Evolutionary conservation across 2,113 vertebrate genomes (phyloP).

Genomic region (Heliornis fulica): DNA sequence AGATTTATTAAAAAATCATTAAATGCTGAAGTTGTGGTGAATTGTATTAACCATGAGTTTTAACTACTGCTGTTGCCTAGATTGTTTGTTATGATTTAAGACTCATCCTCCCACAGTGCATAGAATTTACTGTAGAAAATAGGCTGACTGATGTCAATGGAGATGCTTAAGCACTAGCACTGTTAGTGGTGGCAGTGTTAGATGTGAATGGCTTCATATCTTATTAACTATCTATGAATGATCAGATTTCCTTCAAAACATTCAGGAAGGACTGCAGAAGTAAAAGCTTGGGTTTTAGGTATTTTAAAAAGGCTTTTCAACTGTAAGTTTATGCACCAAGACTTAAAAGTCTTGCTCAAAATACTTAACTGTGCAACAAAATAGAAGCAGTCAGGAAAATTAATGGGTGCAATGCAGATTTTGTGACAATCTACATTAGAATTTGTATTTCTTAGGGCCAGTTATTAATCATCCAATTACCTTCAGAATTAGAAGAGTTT

Average conservation of each 20-base stretch:
- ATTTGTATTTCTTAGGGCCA: neutral
- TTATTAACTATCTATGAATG: neutral
- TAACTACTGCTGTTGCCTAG: neutral
- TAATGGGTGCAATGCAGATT: neutral
- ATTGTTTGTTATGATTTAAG: neutral
- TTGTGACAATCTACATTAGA: neutral
- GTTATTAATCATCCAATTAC: neutral
- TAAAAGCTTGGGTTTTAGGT: too few species aligned
- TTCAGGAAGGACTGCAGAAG: neutral
- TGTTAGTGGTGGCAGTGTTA: neutral
- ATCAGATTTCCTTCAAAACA: neutral
- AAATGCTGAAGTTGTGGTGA: neutral
- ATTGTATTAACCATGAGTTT: neutral
- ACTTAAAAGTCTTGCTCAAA: neutral
- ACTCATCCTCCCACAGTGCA: neutral
- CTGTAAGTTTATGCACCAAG: neutral
- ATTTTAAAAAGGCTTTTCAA: neutral
- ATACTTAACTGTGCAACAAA: neutral
- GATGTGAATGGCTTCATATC: neutral
- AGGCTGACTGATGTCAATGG: neutral
- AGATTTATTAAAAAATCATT: neutral
- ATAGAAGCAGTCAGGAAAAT: neutral
- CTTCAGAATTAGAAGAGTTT: neutral
- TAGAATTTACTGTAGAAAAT: neutral
- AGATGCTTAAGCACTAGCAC: neutral